Evolutionary conservation across 2,888 invertebrate species (phyloP), one percentile per base, ranked within the genome.

Genomic region (Melanchra persicariae): DNA sequence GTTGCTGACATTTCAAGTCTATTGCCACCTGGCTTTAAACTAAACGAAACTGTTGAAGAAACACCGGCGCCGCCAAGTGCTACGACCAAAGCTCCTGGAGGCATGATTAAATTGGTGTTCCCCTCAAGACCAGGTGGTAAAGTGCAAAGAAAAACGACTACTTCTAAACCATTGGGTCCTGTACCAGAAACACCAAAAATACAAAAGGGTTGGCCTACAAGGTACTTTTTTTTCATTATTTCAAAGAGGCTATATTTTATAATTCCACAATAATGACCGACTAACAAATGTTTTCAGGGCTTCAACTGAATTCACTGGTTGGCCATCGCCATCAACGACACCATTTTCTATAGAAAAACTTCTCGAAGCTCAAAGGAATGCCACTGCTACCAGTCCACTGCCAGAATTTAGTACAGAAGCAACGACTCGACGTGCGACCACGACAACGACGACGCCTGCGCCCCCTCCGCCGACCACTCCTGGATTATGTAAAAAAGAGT

Each of bases 281-380:
- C 40, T 40, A 22, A 45, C 60, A 30, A 61, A 40, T 63, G 3
- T 57, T 91, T 94, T 52, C 87, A 98, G 98, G 93, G 98, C 97
- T 30, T 98, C 98, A 12, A 98, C 98, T 24, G 98, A 98, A 91
- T 98, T 98, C 87, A 98, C 98, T 19, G 98, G 98, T 22, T 98
- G 98, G 98, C 98, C 98, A 17, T 98, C 98, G 0, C 97, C 98
- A 9, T 98, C 98, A 1, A 98, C 98, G 0, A 98, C 98, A 0
- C 98, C 98, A 0, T 97, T 98, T 83, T 98, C 98, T 0, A 98
- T 98, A 70, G 98, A 98, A 88, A 98, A 98, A 89, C 95, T 98
- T 10, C 89, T 98, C 61, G 98, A 98, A 91, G 96, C 96, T 82
- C 96, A 95, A 85, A 95, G 97, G 68, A 97, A 97, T 43, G 97